phyloP scores from a whole-genome alignment of 2,888 invertebrate species.

The Bombylius major region DNA sequence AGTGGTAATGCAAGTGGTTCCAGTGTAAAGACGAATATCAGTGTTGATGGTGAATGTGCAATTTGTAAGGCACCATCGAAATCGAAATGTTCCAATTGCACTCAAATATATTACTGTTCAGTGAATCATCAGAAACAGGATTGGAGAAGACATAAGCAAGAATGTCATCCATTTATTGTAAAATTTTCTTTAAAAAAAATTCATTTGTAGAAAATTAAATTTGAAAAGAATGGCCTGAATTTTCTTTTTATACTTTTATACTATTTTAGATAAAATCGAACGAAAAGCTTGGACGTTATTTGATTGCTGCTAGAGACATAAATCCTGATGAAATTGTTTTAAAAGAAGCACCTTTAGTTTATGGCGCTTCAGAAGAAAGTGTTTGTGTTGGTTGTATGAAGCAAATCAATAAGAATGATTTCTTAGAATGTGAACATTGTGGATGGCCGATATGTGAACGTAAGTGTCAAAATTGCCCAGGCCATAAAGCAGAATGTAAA shows the following conservation, averaged over 20 bases:
- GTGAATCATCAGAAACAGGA: conserved; percentile 63
- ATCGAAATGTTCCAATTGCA: conserved; percentile 64
- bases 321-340: conserved; percentile 59
- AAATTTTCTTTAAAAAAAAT: no score
- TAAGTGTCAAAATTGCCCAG: conserved; percentile 46
- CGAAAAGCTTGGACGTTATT: conserved; percentile 49
- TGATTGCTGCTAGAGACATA: conserved; percentile 57
- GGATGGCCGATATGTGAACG: conserved; percentile 72
- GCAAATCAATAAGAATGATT: conserved; percentile 39
- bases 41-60: conserved; percentile 35
- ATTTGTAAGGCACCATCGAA: conserved; percentile 51
- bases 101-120: conserved; percentile 56
- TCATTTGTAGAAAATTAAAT: no score
- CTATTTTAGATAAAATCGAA: conserved; percentile 45
- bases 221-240: no score
- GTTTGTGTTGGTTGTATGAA: conserved; percentile 36
- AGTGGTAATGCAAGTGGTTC: no score
- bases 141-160: conserved; percentile 60
- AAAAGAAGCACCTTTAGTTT: conserved; percentile 54
- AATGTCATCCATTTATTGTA: conserved; percentile 54
- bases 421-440: conserved; percentile 47
- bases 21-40: no score
- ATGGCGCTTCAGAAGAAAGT: conserved; percentile 56
- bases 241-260: no score
- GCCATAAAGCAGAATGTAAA: conserved; percentile 57